These are phyloP conservation scores for Eupithecia inturbata DNA, from an alignment of 2,888 invertebrate genomes.

Conservation along the genomic window DNA sequence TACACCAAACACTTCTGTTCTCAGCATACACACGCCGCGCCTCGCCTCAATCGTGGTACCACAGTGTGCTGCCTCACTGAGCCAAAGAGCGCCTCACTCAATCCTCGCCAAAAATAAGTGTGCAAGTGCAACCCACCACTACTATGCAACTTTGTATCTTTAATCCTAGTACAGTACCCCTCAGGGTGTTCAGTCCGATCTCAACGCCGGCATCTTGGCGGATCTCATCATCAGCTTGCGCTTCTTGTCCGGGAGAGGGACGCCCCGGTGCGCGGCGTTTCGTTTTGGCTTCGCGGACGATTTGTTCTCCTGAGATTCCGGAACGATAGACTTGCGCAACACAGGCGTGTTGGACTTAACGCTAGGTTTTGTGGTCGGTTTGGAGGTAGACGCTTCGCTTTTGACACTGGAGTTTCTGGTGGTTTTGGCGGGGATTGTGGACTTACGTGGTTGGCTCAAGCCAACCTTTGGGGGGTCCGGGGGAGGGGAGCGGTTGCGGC, in stretches of 20 bases:
- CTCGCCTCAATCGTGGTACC: background rate
- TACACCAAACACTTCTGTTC: background rate
- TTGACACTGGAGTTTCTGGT: constrained; percentile 54
- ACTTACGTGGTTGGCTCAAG: constrained; percentile 50
- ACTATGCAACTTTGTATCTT: background rate
- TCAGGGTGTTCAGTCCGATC: constrained; percentile 46
- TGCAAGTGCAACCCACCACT: constrained; percentile 1
- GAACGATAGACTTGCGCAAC: constrained; percentile 45
- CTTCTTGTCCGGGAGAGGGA: constrained; percentile 74
- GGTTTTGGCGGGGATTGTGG: constrained; percentile 40
- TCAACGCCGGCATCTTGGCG: constrained; percentile 52
- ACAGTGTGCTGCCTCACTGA: background rate
- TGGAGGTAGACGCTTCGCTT: constrained; percentile 45
- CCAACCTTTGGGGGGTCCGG: constrained; percentile 40
- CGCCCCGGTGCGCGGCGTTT: constrained; percentile 63
- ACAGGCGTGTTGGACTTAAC: constrained; percentile 37
- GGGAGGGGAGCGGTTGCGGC: constrained; percentile 66
- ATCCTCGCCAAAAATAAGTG: background rate
- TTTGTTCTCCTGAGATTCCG: constrained; percentile 36
- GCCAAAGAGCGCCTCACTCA: background rate
- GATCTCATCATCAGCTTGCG: constrained; percentile 62
- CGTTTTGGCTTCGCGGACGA: constrained; percentile 51
- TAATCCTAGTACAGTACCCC: constrained; percentile 44
- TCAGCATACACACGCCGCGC: background rate
- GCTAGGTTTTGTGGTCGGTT: constrained; percentile 34